Evolutionary conservation across 2,797 vertebrate species (phyloP), one percentile per base, ranked within the genome.

Genomic region (Decapterus maruadsi): DNA sequence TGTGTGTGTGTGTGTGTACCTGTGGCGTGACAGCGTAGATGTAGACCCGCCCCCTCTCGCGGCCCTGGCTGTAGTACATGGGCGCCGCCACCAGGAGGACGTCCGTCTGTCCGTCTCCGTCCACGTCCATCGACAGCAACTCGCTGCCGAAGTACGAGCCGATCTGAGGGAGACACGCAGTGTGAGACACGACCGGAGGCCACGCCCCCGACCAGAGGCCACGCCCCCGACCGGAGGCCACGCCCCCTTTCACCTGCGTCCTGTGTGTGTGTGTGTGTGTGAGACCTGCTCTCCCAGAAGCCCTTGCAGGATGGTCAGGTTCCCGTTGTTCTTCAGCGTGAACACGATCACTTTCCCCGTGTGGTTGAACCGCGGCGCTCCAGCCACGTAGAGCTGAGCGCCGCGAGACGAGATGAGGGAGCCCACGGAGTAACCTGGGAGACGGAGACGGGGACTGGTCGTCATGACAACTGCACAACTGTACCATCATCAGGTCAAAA

Each of bases 311-410:
- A 99, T 96, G 80, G 94, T 96, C 77, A 99, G 96, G 87, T 95
- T 96, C 6, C 96, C 94, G 8, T 88, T 95, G 91, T 94, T 95
- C 89, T 93, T 96, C 95, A 99, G 96, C 36, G 92, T 97, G 92
- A 99, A 99, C 36, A 98, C 75, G 70, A 99, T 96, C 60, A 97
- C 97, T 68, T 99, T 99, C 42, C 98, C 98, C 0, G 97, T 99
- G 91, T 99, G 98, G 95, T 99, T 99, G 94, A 99, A 99, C 17
- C 98, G 93, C 6, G 98, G 98, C 0, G 98, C 98, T 87, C 98
- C 98, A 0, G 97, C 95, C 0, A 98, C 93, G 0, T 98, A 98
- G 42, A 98, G 88, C 62, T 95, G 94, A 48, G 91, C 86, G 0
- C 87, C 95, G 1, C 89, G 67, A 16, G 95, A 91, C 3, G 96